A percentile compares a stretch with the other conserved stretches of the same genome.
Conservation (phyloP, 2,888 invertebrate species). For the Amphipoea lucens region DNA sequence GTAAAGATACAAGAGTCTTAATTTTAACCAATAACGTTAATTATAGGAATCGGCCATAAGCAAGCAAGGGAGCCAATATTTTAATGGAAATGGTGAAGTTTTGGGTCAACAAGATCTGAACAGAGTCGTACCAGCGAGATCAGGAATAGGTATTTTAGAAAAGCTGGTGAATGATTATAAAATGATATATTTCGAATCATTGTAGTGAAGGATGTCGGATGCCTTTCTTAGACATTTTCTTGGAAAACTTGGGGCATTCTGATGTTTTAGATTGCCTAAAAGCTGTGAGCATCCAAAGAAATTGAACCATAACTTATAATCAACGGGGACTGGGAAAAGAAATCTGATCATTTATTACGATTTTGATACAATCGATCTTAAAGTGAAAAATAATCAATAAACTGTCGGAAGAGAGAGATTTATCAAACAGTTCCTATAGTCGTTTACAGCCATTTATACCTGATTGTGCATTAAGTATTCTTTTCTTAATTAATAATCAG, state of each 20-base stretch:
- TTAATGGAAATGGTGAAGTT: background rate
- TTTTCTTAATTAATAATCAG: no score
- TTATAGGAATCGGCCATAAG: no score
- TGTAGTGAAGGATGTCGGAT: background rate
- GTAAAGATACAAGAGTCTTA: no score
- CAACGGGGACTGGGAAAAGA: background rate
- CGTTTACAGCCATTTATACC: background rate
- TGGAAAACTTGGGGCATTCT: background rate
- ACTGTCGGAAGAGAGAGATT: conserved; percentile 3
- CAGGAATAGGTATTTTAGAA: background rate
- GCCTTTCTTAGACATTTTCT: background rate
- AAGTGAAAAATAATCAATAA: conserved; percentile 28
- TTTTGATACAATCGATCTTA: conserved; percentile 36
- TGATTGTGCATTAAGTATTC: background rate
- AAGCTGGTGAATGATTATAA: background rate
- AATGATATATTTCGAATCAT: background rate
- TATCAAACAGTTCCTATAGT: conserved; percentile 4
- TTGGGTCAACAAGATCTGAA: no score
- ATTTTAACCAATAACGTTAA: no score
- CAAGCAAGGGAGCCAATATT: background rate
- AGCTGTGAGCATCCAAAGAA: background rate
- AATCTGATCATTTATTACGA: conserved; percentile 17
- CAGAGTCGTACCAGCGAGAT: background rate
- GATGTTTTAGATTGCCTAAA: background rate
- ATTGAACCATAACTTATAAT: background rate